A percentile compares a stretch with the other conserved stretches of the same genome.
Conservation (phyloP, 2,888 invertebrate species). For the Drosophila nr. perissopoda region DNA sequence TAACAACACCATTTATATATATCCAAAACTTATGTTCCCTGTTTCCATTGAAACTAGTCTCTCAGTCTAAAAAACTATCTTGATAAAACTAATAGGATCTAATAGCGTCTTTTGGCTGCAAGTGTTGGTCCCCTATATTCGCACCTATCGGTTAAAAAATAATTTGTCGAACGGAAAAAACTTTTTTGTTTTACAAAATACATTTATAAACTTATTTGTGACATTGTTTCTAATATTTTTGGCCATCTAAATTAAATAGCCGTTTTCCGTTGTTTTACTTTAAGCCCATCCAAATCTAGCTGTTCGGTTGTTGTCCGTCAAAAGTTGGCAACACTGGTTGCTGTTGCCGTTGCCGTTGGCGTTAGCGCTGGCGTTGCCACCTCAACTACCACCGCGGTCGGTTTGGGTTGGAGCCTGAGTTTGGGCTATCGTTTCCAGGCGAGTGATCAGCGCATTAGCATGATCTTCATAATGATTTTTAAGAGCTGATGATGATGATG, state of each 20-base stretch:
- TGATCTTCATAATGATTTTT: slow-evolving; percentile 45
- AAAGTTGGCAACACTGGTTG: slow-evolving; percentile 1
- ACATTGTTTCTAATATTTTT: too few species aligned
- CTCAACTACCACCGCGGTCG: slow-evolving; percentile 19
- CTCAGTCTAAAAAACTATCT: neutral
- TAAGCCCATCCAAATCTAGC: neutral
- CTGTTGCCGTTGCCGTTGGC: neutral
- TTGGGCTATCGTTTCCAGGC: slow-evolving; percentile 66
- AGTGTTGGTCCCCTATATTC: too few species aligned
- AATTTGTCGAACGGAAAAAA: neutral
- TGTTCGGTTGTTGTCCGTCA: neutral
- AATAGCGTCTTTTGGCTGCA: neutral
- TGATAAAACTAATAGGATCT: neutral
- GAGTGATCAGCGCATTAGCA: slow-evolving; percentile 72
- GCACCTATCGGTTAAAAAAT: too few species aligned
- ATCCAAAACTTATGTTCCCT: neutral
- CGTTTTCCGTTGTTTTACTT: neutral
- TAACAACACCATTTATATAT: neutral
- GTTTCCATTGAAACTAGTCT: neutral
- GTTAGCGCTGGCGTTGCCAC: slow-evolving; percentile 28
- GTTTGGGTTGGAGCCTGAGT: slow-evolving; percentile 10
- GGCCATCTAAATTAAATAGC: neutral
- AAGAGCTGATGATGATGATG: slow-evolving; percentile 22
- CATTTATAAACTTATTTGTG: neutral
- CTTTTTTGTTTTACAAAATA: neutral